Percentiles rank a stretch among this genome's conserved stretches.
Conservation (phyloP, 2,888 invertebrate genomes). For the Apodemia hepburni region DNA sequence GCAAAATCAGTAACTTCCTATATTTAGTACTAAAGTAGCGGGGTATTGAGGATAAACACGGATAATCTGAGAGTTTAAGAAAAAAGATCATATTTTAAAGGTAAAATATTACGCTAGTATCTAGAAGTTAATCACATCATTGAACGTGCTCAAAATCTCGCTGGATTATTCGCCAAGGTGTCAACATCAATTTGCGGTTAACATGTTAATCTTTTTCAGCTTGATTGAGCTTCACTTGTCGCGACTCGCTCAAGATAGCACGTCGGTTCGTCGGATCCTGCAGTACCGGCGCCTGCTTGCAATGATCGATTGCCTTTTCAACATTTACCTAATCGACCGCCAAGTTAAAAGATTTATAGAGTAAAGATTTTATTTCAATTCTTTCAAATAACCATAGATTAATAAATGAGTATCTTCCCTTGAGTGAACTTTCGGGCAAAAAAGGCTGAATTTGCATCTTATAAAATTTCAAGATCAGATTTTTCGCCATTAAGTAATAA, state of each 20-base stretch:
- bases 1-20: too few relatives aligned
- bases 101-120: constrained; percentile 34
- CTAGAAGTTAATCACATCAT: constrained; percentile 34
- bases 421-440: too few relatives aligned
- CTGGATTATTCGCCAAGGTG: constrained; percentile 37
- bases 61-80: too few relatives aligned
- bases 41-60: too few relatives aligned
- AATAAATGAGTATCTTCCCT: too few relatives aligned
- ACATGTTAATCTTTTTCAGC: constrained; percentile 60
- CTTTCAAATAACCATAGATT: background rate
- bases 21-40: too few relatives aligned
- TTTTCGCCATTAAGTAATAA: too few relatives aligned
- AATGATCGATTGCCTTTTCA: constrained; percentile 46
- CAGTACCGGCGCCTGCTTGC: constrained; percentile 30
- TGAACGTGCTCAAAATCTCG: constrained; percentile 31
- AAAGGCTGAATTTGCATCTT: too few relatives aligned
- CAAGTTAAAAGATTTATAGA: background rate
- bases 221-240: constrained; percentile 46
- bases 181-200: constrained; percentile 46
- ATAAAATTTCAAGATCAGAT: too few relatives aligned
- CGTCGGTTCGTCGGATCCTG: constrained; percentile 40
- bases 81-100: constrained; percentile 28
- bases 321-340: constrained; percentile 18
- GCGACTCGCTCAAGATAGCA: constrained; percentile 48
- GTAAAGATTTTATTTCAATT: too few relatives aligned